phyloP scores from a whole-genome alignment of 2,797 vertebrate genomes.

The Protosalanx chinensis region DNA sequence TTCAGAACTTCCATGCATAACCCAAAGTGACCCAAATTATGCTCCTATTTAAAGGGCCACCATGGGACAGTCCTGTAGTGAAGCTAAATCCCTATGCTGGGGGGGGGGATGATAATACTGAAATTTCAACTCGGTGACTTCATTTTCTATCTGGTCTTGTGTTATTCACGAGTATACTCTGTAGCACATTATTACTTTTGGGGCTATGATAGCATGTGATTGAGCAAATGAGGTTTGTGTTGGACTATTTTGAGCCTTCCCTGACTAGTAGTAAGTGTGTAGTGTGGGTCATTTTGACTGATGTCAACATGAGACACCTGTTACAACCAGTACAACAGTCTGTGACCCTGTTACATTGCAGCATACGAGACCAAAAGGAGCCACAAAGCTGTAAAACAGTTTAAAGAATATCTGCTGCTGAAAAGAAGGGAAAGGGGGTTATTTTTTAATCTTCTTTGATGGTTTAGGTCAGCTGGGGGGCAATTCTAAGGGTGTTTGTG shows the following conservation, averaged over 20 bases:
- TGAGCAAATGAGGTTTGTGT: constrained; percentile 50
- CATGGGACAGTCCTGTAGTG: constrained; percentile 37
- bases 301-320: constrained; percentile 54
- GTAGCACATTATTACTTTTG: constrained; percentile 12
- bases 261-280: constrained; percentile 24
- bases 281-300: constrained; percentile 32
- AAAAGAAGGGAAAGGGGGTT: too few species aligned
- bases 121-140: neutral
- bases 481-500: too few species aligned
- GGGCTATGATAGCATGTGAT: constrained; percentile 4
- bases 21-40: constrained; percentile 62
- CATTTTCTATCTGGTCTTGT: neutral
- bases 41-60: constrained; percentile 67
- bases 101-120: too few species aligned
- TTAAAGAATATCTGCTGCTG: neutral
- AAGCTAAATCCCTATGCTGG: constrained; percentile 43
- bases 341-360: neutral
- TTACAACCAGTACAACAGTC: constrained; percentile 36
- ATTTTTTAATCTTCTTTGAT: too few species aligned
- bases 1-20: constrained; percentile 21
- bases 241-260: constrained; percentile 20
- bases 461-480: too few species aligned
- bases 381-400: neutral
- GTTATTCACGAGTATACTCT: neutral
- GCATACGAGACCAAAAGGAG: neutral